Conservation (phyloP, 23 tunicate species). For the Clavelina lepadiformis region DNA sequence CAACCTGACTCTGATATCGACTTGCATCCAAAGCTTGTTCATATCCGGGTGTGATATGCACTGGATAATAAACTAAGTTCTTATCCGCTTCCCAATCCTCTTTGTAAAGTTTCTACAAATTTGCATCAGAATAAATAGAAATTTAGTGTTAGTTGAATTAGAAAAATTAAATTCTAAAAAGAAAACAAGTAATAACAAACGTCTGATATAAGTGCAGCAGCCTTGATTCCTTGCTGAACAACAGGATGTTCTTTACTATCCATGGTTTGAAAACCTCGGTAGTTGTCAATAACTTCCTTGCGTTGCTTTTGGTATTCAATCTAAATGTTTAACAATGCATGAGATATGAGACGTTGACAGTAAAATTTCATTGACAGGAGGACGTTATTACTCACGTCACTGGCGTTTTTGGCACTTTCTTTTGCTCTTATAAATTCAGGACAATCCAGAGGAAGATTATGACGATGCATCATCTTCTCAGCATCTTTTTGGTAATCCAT, state of each 20-base stretch:
- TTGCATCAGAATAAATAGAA: too few species aligned
- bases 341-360: too few species aligned
- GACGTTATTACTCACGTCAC: slow-evolving; percentile 56
- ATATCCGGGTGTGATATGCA: slow-evolving; percentile 92
- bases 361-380: too few species aligned
- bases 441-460: slow-evolving; percentile 56
- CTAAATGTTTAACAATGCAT: too few species aligned
- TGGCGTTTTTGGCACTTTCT: slow-evolving; percentile 46
- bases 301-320: slow-evolving; percentile 66
- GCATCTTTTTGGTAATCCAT: slow-evolving; percentile 44
- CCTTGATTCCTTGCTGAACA: slow-evolving; percentile 92
- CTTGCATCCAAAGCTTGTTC: slow-evolving; percentile 76
- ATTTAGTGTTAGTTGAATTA: too few species aligned
- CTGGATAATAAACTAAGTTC: slow-evolving; percentile 77
- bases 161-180: too few species aligned
- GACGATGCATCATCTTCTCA: slow-evolving; percentile 37
- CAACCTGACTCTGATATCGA: slow-evolving; percentile 75
- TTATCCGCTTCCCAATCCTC: slow-evolving; percentile 98
- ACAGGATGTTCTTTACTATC: slow-evolving; percentile 91
- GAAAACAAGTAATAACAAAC: too few species aligned
- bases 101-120: slow-evolving; percentile 64
- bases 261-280: slow-evolving; percentile 96
- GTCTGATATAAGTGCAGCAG: slow-evolving; percentile 88
- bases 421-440: slow-evolving; percentile 58
- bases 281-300: slow-evolving; percentile 52